Percentiles rank a stretch among this genome's conserved stretches.
These are phyloP conservation scores for Ornithoptera priamus DNA, from an alignment of 2,888 invertebrate species.

Conservation along the genomic window DNA sequence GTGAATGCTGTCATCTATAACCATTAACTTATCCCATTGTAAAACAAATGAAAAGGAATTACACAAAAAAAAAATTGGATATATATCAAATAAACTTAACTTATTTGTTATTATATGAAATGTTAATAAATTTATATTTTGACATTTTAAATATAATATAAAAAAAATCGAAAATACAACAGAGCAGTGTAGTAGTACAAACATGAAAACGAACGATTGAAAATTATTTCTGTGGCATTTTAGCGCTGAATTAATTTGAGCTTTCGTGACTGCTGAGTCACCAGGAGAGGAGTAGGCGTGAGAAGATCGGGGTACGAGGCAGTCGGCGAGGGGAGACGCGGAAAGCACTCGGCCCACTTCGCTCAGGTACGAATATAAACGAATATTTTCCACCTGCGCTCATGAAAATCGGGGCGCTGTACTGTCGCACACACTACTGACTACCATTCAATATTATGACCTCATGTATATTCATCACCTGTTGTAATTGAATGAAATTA, in stretches of 20 bases:
- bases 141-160: too few species aligned
- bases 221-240: slow-evolving; percentile 10
- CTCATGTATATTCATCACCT: too few species aligned
- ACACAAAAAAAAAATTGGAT: too few species aligned
- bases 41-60: too few species aligned
- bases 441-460: neutral
- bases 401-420: slow-evolving; percentile 51
- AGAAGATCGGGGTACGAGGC: slow-evolving; percentile 29
- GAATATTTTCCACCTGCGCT: slow-evolving; percentile 74
- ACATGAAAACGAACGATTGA: neutral
- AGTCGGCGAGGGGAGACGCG: slow-evolving; percentile 42
- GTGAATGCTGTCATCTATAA: too few species aligned
- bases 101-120: too few species aligned
- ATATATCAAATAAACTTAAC: too few species aligned
- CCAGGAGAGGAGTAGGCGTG: slow-evolving; percentile 31
- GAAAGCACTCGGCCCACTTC: slow-evolving; percentile 71
- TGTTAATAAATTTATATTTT: too few species aligned
- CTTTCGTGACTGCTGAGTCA: slow-evolving; percentile 54
- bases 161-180: neutral
- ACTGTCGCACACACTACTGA: slow-evolving; percentile 37
- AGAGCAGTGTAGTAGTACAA: neutral
- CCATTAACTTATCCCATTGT: too few species aligned
- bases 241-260: slow-evolving; percentile 44
- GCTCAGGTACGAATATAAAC: slow-evolving; percentile 72
- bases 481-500: too few species aligned